A percentile compares a stretch with the other conserved stretches of the same genome.
Evolutionary conservation across 2,797 vertebrate species (phyloP).

Genomic region (Micromesistius poutassou): DNA sequence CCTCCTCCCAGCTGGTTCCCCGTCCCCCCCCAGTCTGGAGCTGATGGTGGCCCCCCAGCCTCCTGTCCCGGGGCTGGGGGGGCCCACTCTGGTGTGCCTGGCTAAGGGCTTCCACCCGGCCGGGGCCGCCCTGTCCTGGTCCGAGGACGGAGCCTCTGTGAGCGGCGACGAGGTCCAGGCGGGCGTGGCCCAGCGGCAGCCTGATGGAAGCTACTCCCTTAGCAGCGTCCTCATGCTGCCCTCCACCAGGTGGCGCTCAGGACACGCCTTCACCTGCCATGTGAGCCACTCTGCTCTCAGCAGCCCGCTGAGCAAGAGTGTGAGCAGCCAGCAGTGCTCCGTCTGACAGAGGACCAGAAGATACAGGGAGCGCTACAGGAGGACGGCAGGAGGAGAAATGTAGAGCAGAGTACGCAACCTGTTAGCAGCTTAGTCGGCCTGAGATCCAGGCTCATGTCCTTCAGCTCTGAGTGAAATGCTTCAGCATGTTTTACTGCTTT

Average conservation of each 20-base stretch:
- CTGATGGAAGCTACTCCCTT: conserved; percentile 46
- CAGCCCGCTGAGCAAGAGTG: conserved; percentile 32
- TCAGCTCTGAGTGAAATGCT: not conserved
- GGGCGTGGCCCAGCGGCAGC: conserved; percentile 33
- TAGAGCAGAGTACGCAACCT: not conserved
- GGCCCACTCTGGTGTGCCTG: conserved; percentile 55
- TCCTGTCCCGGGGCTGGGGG: conserved; percentile 31
- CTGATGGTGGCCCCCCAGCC: conserved; percentile 49
- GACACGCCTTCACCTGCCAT: conserved; percentile 38
- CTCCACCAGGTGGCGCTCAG: conserved; percentile 28
- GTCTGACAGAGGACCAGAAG: conserved; percentile 31
- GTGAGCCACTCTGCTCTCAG: conserved; percentile 50
- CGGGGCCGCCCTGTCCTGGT: conserved; percentile 46
- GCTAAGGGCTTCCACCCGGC: conserved; percentile 51
- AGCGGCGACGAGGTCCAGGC: conserved; percentile 20
- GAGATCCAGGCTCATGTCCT: not conserved
- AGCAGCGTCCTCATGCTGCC: conserved; percentile 60
- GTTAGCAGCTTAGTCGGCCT: not conserved
- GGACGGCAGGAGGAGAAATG: not conserved
- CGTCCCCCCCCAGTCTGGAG: conserved; percentile 43
- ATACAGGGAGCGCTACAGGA: not conserved
- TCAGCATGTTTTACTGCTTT: not conserved
- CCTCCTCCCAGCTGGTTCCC: conserved; percentile 11
- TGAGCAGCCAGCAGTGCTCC: conserved; percentile 26
- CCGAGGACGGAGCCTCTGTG: conserved; percentile 8